Evolutionary conservation across 2,888 invertebrate genomes (phyloP).

Genomic region (Maniola hyperantus): DNA sequence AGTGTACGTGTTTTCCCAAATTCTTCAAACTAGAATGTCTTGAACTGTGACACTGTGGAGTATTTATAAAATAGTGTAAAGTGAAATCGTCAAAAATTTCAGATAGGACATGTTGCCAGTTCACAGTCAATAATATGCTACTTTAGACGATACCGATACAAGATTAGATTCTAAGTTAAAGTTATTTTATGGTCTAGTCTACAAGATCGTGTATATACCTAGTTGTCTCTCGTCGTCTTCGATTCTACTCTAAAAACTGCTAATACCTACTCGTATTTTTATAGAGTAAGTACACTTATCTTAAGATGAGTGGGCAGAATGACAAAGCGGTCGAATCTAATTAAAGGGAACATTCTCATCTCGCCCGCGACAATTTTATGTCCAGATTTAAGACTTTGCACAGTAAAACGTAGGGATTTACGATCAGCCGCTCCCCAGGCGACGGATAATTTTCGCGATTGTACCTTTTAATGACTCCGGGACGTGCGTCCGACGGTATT

Average conservation of each 20-base stretch:
- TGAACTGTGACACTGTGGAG: too few relatives aligned
- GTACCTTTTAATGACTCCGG: constrained; percentile 57
- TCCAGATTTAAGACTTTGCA: constrained; percentile 62
- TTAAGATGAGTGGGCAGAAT: constrained; percentile 13
- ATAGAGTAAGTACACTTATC: background rate
- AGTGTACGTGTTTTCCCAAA: too few relatives aligned
- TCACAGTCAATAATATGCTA: too few relatives aligned
- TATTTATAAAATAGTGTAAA: too few relatives aligned
- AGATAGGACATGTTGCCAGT: too few relatives aligned
- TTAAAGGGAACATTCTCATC: constrained; percentile 72
- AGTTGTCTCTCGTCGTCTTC: background rate
- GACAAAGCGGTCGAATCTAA: constrained; percentile 62
- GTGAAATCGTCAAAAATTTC: too few relatives aligned
- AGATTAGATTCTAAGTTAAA: too few relatives aligned
- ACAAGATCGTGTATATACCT: too few relatives aligned
- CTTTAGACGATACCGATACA: too few relatives aligned
- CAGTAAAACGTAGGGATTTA: constrained; percentile 69
- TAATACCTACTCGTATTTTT: background rate
- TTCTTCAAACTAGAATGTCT: too few relatives aligned
- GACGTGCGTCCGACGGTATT: constrained; percentile 47
- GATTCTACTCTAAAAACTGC: background rate
- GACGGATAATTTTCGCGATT: constrained; percentile 65
- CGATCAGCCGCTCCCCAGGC: constrained; percentile 57
- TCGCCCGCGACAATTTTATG: constrained; percentile 71
- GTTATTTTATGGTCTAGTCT: too few relatives aligned